These are phyloP conservation scores for Rhipidura dahli DNA, from an alignment of 2,113 vertebrate species.

Conservation along the genomic window DNA sequence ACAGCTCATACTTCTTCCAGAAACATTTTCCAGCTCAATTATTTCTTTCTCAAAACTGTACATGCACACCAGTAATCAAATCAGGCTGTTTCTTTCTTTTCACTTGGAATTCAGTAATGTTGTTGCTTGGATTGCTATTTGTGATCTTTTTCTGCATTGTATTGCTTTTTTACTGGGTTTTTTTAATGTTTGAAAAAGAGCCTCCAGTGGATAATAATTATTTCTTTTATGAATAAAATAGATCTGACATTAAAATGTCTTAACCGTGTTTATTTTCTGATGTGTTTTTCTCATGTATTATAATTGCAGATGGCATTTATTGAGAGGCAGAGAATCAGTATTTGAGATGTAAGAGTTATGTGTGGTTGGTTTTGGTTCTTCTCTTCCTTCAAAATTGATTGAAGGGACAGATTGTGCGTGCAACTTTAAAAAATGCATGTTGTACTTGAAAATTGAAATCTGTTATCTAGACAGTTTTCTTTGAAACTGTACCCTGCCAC, in stretches of 20 bases:
- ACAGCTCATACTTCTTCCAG: background rate
- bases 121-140: background rate
- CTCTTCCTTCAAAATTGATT: background rate
- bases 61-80: background rate
- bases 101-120: background rate
- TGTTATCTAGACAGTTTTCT: background rate
- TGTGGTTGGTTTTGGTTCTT: background rate
- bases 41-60: background rate
- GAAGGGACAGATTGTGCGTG: background rate
- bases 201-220: background rate
- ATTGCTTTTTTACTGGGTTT: background rate
- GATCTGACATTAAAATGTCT: background rate
- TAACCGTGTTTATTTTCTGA: background rate
- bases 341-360: background rate
- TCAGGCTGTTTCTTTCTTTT: background rate
- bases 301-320: background rate
- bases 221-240: background rate
- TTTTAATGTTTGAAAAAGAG: background rate
- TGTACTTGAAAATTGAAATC: background rate
- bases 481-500: background rate
- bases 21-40: background rate
- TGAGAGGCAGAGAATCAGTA: background rate
- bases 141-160: background rate
- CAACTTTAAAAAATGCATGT: background rate
- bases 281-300: background rate